Evolutionary conservation across 2,888 invertebrate genomes (phyloP), one percentile per base, ranked within the genome.

Genomic region (Argynnis bischoffii): DNA sequence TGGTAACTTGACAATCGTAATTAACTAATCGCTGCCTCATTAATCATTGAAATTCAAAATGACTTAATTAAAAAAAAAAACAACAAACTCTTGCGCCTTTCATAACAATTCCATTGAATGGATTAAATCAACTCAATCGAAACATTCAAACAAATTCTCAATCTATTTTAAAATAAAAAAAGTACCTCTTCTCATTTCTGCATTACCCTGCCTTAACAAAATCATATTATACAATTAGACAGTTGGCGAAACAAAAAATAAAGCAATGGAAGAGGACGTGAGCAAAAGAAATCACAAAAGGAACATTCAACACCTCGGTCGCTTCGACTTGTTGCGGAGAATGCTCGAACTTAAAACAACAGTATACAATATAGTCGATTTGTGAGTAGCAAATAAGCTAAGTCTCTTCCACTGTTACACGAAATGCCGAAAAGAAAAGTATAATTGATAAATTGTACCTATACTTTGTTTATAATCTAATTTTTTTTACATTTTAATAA

Each of bases 401-500:
- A 81, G 81, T 83, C 88, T 86, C 84, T 84, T 88, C 89, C 89
- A 88, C 88, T 86, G 84, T 86, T 82, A 87, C 83, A 86, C 85
- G 83, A 89, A 89, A 91, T 89, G 89, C 89, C 91, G 87, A 90
- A 91, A 89, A 86, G 88, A 91, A 92, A 91, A 92, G 90, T 91
- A 92, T 89, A 90, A 89, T 91, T 90, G 84, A 92, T 92, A 92
- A 92, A 92, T 92, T 92, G 92, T 92, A 92, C 92, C 92, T 92
- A 92, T 91, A 91, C 86, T 91, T 92, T 90, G 89, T 91, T 90
- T 92, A 92, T 90, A 92, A 83, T 86, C 92, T 92, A 92, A 88
- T 91, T 92, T 92, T 92, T 92, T 92, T 92, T 92, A 92, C 90
- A 91, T 92, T 92, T 92, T 92, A 92, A 92, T 92, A 92, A 92